phyloP scores from a whole-genome alignment of 2,888 invertebrate species.

The Troides aeacus region DNA sequence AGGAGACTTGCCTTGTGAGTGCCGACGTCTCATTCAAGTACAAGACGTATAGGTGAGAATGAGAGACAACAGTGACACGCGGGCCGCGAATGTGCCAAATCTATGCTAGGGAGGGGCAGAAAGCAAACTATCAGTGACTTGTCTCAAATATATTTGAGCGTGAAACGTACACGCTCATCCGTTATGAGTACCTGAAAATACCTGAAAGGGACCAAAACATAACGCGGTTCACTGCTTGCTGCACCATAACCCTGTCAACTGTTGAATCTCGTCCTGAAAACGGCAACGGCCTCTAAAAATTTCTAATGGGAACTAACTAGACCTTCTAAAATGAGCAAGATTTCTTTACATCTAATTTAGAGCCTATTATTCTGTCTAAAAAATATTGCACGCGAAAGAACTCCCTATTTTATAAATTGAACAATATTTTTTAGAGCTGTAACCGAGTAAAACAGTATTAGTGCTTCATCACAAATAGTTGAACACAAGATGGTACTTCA shows the following conservation, averaged over 20 bases:
- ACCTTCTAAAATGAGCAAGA: conserved; percentile 11
- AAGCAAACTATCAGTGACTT: conserved; percentile 80
- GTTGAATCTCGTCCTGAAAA: conserved; percentile 79
- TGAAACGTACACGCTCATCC: conserved; percentile 67
- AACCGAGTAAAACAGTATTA: neutral
- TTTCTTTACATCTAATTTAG: conserved; percentile 6
- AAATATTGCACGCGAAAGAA: conserved; percentile 8
- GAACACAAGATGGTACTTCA: conserved; percentile 26
- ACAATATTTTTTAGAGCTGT: conserved; percentile 20
- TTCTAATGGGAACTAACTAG: conserved; percentile 57
- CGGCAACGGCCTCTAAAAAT: conserved; percentile 60
- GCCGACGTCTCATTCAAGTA: conserved; percentile 80
- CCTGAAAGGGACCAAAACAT: conserved; percentile 76
- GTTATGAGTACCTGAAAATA: conserved; percentile 75
- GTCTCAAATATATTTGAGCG: conserved; percentile 66
- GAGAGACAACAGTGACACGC: conserved; percentile 81
- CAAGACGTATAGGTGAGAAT: conserved; percentile 80
- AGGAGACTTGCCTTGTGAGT: conserved; percentile 78
- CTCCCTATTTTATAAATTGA: neutral
- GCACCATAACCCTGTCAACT: conserved; percentile 77
- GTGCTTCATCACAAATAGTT: conserved; percentile 23
- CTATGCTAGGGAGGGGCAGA: conserved; percentile 81
- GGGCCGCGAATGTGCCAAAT: conserved; percentile 81
- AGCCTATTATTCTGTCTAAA: conserved; percentile 7
- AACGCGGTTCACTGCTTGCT: conserved; percentile 74